A percentile compares a stretch with the other conserved stretches of the same genome.
These are phyloP conservation scores for Hippocampus barbouri DNA, from an alignment of 2,113 vertebrate genomes.

Conservation along the genomic window DNA sequence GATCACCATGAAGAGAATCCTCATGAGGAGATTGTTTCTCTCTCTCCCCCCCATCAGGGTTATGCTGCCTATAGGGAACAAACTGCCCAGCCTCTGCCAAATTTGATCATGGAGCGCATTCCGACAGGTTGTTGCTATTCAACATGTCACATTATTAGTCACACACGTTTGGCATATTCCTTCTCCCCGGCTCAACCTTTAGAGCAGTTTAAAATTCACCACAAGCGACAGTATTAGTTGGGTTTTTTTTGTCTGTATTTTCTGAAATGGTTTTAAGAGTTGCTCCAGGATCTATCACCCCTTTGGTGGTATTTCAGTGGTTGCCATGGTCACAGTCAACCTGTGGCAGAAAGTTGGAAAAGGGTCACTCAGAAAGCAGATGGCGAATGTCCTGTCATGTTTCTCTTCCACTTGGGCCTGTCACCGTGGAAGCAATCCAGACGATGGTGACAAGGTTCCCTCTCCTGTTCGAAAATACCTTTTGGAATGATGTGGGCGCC, in stretches of 20 bases:
- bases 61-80: not conserved
- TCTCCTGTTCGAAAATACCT: not conserved
- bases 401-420: not conserved
- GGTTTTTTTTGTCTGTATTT: not conserved
- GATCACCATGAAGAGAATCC: not conserved
- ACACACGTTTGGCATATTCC: not conserved
- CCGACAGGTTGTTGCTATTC: not conserved
- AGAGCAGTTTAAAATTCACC: no score
- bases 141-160: not conserved
- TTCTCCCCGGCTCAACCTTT: not conserved
- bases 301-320: not conserved
- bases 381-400: not conserved
- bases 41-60: not conserved
- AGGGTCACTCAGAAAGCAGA: not conserved
- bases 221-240: not conserved
- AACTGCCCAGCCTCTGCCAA: not conserved
- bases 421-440: not conserved
- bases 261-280: not conserved
- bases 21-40: not conserved
- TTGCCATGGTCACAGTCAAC: not conserved
- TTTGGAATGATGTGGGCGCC: not conserved
- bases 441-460: not conserved
- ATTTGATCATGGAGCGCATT: not conserved
- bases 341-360: constrained; percentile 1
- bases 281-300: not conserved